Evolutionary conservation across 2,113 vertebrate species (phyloP).

Genomic region (Prunella fulvescens): DNA sequence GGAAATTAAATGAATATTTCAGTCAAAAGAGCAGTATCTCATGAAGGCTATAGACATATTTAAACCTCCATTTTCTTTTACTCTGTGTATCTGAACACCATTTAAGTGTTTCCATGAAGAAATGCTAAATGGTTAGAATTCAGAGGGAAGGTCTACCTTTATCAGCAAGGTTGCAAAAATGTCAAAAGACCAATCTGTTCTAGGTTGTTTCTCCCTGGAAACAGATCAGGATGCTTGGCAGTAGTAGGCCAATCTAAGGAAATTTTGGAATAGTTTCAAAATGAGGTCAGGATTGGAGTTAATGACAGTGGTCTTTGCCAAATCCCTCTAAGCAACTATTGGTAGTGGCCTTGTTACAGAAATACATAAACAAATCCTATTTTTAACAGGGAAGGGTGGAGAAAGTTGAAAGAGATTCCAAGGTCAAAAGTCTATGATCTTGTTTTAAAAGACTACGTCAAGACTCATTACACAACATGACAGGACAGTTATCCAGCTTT

Average conservation of each 20-base stretch:
- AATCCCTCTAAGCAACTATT: constrained; percentile 25
- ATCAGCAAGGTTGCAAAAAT: background rate
- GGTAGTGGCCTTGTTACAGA: constrained; percentile 5
- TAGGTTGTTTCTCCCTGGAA: background rate
- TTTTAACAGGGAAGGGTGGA: constrained; percentile 1
- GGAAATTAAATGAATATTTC: background rate
- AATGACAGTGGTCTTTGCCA: constrained; percentile 13
- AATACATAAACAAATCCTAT: constrained; percentile 14
- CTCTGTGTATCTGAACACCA: background rate
- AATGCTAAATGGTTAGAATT: background rate
- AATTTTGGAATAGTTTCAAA: constrained; percentile 15
- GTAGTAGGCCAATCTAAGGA: background rate
- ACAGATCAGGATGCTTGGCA: background rate
- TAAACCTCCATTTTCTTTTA: background rate
- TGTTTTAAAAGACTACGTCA: background rate
- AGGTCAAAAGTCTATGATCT: background rate
- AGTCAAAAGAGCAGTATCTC: background rate
- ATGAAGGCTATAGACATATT: background rate
- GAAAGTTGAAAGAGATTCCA: constrained; percentile 29
- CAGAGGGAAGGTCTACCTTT: background rate
- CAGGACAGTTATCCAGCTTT: background rate
- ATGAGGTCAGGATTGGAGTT: constrained; percentile 40
- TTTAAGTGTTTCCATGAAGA: background rate
- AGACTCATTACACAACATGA: background rate
- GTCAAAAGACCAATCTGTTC: background rate